Percentiles rank a stretch among this genome's conserved stretches.
Evolutionary conservation across 2,888 invertebrate genomes (phyloP).

Genomic region (Gortyna flavago): DNA sequence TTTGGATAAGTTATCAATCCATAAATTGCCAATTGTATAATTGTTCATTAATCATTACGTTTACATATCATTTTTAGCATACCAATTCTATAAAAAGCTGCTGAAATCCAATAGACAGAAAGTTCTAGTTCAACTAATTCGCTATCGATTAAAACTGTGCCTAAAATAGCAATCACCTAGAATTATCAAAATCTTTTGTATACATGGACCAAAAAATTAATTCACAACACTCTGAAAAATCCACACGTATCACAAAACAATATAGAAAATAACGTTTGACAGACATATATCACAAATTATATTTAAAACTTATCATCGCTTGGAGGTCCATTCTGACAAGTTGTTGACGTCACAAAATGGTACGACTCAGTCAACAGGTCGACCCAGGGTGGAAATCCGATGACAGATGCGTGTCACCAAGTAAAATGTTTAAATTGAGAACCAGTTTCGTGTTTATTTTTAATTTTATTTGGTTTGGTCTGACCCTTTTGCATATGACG

Average conservation of each 20-base stretch:
- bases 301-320: slow-evolving; percentile 23
- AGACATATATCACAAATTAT: background rate
- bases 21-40: background rate
- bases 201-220: background rate
- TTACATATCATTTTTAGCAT: background rate
- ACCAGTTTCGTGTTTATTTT: slow-evolving; percentile 33
- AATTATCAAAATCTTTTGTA: background rate
- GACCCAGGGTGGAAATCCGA: slow-evolving; percentile 30
- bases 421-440: slow-evolving; percentile 40
- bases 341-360: slow-evolving; percentile 40
- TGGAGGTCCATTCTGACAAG: slow-evolving; percentile 28
- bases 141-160: background rate
- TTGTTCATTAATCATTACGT: background rate
- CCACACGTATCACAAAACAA: background rate
- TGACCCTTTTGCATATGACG: background rate
- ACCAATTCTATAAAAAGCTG: background rate
- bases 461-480: slow-evolving; percentile 12
- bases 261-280: background rate
- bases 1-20: background rate
- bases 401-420: slow-evolving; percentile 62
- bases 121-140: background rate
- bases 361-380: slow-evolving; percentile 53
- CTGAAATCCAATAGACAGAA: background rate
- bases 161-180: background rate
- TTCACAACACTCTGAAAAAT: background rate